Percentiles rank a stretch among this genome's conserved stretches.
phyloP scores from a whole-genome alignment of 2,113 vertebrate genomes.

The Poeciliopsis retropinna region DNA sequence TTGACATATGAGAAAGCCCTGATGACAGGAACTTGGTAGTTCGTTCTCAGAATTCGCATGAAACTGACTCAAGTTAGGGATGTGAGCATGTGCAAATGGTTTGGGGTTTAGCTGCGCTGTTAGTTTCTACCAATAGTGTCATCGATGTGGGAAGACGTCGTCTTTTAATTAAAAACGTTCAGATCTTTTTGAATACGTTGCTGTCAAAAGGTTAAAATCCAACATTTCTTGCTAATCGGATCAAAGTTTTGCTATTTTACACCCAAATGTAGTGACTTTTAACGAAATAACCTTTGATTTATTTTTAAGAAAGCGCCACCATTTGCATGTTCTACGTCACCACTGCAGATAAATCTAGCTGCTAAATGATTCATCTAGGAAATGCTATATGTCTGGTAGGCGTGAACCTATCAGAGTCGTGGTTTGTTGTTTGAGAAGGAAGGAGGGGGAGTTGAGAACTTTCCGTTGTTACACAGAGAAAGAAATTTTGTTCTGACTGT shows the following conservation, averaged over 20 bases:
- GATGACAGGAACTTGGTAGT: slow-evolving; percentile 50
- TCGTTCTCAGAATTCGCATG: slow-evolving; percentile 58
- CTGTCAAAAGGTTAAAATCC: background rate
- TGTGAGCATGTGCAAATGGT: slow-evolving; percentile 21
- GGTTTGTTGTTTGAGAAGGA: slow-evolving; percentile 58
- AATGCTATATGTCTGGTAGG: slow-evolving; percentile 34
- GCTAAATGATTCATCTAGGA: slow-evolving; percentile 18
- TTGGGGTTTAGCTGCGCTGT: slow-evolving; percentile 34
- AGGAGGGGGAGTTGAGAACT: slow-evolving; percentile 71
- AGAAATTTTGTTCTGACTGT: slow-evolving; percentile 78
- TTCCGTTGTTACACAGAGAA: slow-evolving; percentile 76
- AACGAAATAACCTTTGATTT: background rate
- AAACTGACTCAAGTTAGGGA: slow-evolving; percentile 44
- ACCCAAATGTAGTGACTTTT: background rate
- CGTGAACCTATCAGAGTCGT: slow-evolving; percentile 29
- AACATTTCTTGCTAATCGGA: background rate
- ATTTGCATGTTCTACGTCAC: slow-evolving; percentile 19
- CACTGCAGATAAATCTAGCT: background rate
- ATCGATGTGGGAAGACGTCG: slow-evolving; percentile 46
- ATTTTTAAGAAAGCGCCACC: background rate
- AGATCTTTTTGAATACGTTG: slow-evolving; percentile 25
- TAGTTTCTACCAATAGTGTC: slow-evolving; percentile 51
- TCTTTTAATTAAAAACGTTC: slow-evolving; percentile 51
- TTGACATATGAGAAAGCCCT: slow-evolving; percentile 24
- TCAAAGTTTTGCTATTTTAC: background rate